Base-by-base conservation (phyloP, 2,888 invertebrate species). In the Drosophila anomalata region DNA sequence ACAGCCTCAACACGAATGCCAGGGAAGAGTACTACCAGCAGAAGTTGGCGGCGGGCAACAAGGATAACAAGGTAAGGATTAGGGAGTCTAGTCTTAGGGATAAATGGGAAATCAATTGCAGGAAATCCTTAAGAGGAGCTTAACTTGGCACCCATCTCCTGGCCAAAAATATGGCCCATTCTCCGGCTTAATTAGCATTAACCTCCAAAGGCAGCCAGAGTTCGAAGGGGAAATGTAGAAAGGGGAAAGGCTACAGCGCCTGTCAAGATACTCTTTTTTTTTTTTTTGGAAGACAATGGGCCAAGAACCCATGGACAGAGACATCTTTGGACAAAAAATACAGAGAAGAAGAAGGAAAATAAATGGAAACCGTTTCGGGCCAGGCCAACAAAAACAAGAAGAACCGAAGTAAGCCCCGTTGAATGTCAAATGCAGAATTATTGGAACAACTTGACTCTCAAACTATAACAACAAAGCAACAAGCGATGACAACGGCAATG, bases 1-100 rank as follows among this genome's bases (percentile, higher is more conserved):
- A 92, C 79, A 91, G 91, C 76, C 82, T 92, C 54, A 91, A 90
- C 81, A 89, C 90, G 70, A 89, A 91, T 68, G 90, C 91, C 60
- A 91, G 91, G 68, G 92, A 92, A 80, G 91, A 90, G 79, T 91
- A 91, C 77, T 90, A 90, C 70, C 91, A 90, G 63, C 91, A 90
- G 73, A 89, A 90, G 61, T 81, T 85, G 42, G 66, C 53, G 31
- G 66, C 66, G 41, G 66, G n/a, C 59, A 69, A 59, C 59, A 76
- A 59, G 73, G 63, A 59, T 54, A 71, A 68, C 50, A 72, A 73
- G 63, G 78, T 77, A 72, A 76, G 80, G 1, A 0, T 6, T 1
- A 1, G 0, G 8, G 22, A 24, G 4, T 24, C 22, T 5, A 17
- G 17, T 1, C 17, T 24, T 24, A 4, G 4, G 22, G 22, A 12